Base-by-base conservation (phyloP, 1,140 invertebrate genomes). In the Anthonomus grandis region DNA sequence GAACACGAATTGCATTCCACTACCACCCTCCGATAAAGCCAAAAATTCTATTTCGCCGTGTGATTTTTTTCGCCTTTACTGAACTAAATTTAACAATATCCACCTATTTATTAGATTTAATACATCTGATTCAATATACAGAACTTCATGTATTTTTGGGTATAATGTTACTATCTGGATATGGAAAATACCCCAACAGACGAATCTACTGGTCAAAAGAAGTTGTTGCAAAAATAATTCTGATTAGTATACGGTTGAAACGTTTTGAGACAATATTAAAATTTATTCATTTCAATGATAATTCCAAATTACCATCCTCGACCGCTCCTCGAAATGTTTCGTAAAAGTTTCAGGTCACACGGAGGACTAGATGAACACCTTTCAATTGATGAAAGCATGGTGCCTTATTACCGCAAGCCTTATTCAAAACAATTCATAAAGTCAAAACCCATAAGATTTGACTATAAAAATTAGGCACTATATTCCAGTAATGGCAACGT, bases 391-490 rank as follows among this genome's bases (percentile, higher is more conserved):
- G n/a, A n/a, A n/a, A n/a, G n/a, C n/a, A n/a, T 55, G 52, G 19
- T 31, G 2, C 13, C 22, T 2, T 31, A 46, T 21, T 55, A 47
- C 31, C 9, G 17, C 34, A 21, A 51, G 23, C 49, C 21, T 21
- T 38, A 51, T 21, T 8, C 19, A 4, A 51, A 51, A 51, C 38
- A 55, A n/a, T 55, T 18, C 15, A 54, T 42, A 45, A 45, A 54
- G 18, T 19, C 18, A 4, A 44, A 17, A 18, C 24, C 27, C 3
- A 36, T 31, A 34, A 5, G 47, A 17, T 49, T 49, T 15, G 47
- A n/a, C 9, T 49, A 18, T 17, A 49, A 49, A 49, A 49, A 49
- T 3, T 49, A 31, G 47, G 47, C 47, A 2, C 47, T 49, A 34
- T 49, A 31, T 31, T 31, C 27, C 27, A 31, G 27, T 31, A 31